These are phyloP conservation scores for Malurus cyaneus DNA, from an alignment of 2,113 vertebrate species.

Conservation along the genomic window DNA sequence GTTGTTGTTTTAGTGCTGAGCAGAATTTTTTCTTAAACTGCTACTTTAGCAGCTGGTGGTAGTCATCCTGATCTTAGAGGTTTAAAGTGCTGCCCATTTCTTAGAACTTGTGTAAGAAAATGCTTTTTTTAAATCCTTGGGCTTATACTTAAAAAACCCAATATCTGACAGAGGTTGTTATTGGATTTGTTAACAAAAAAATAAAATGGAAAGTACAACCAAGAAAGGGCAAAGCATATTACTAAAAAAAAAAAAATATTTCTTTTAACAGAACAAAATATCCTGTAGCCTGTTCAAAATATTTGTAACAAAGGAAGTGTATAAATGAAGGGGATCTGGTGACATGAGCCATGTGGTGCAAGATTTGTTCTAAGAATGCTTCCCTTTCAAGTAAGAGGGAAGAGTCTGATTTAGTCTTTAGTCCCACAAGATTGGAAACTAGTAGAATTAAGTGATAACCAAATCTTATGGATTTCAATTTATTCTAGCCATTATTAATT, in stretches of 20 bases:
- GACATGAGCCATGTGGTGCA: background rate
- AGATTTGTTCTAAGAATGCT: background rate
- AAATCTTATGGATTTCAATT: background rate
- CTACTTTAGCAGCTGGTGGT: background rate
- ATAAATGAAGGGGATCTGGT: background rate
- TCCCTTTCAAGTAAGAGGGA: background rate
- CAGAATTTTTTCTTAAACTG: background rate
- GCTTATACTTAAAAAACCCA: fast-evolving
- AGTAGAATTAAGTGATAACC: background rate
- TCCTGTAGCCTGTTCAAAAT: background rate
- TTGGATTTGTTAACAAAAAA: background rate
- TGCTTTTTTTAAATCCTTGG: background rate
- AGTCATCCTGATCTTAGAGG: background rate
- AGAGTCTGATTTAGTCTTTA: background rate
- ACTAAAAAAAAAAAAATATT: background rate
- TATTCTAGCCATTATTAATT: background rate
- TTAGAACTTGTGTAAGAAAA: background rate
- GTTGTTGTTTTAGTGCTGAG: background rate
- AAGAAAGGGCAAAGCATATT: background rate
- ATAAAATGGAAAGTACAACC: background rate
- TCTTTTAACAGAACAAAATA: background rate
- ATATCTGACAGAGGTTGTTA: background rate
- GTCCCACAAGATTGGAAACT: background rate
- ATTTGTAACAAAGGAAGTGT: background rate
- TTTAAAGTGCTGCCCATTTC: background rate